These are phyloP conservation scores for Ctenoplectra terminalis DNA, from an alignment of 1,140 invertebrate genomes.

Conservation along the genomic window DNA sequence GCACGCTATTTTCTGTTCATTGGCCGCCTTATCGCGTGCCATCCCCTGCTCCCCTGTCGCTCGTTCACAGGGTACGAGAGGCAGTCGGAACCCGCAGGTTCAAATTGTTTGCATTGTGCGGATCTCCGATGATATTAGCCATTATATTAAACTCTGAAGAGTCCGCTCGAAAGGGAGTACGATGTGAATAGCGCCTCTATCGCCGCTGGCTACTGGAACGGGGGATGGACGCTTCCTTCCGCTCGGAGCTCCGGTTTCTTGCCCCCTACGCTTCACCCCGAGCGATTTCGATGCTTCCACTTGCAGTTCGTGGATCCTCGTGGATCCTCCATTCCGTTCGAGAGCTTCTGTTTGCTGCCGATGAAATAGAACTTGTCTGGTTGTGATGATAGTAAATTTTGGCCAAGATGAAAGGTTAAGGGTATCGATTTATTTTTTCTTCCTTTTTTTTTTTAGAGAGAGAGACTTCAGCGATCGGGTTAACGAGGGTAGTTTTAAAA, in stretches of 20 bases:
- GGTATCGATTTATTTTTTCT: too few relatives aligned
- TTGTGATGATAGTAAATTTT: background rate
- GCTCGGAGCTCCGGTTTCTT: conserved; percentile 36
- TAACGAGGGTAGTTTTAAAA: too few relatives aligned
- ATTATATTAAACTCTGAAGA: conserved; percentile 76
- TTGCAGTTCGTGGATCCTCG: background rate
- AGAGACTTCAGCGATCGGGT: too few relatives aligned
- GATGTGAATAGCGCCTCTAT: conserved; percentile 50
- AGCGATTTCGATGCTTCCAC: conserved; percentile 31
- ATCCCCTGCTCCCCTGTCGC: background rate
- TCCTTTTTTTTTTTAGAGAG: too few relatives aligned
- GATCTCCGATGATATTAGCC: conserved; percentile 75
- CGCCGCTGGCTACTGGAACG: conserved; percentile 32
- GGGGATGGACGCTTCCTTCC: conserved; percentile 61
- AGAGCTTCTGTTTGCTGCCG: background rate
- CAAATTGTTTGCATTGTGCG: conserved; percentile 76
- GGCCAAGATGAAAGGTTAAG: background rate
- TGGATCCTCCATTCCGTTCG: background rate
- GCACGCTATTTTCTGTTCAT: conserved; percentile 69
- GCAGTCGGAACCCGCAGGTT: conserved; percentile 52
- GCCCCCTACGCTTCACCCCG: conserved; percentile 5
- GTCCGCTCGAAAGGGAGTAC: conserved; percentile 55
- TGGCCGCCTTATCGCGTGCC: conserved; percentile 65
- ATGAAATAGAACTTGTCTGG: background rate
- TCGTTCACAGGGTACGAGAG: background rate